Base-by-base conservation (phyloP, 1,140 invertebrate species). In the Antheraea mylitta region DNA sequence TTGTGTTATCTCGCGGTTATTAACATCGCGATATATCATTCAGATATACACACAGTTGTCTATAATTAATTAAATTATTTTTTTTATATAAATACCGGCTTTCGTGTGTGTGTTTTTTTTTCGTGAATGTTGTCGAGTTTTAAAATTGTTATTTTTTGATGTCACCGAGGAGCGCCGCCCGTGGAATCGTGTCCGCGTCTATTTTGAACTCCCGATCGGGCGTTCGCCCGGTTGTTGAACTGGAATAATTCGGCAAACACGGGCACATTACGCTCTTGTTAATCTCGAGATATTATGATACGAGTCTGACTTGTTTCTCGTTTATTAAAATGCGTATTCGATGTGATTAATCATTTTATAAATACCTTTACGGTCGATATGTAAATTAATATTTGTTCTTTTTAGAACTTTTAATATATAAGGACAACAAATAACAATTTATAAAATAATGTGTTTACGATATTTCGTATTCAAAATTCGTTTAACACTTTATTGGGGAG, bases 241-340 rank as follows among this genome's bases (percentile, higher is more conserved):
- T 91, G 86, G 80, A 88, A 90, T 90, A 90, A 89, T 91, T 91
- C 89, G 89, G 89, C 89, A 90, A 91, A 91, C 85, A 88, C 83
- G 75, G 79, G 77, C 83, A 84, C 81, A 87, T 87, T 87, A 85
- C 87, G 80, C 80, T 85, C 85, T 82, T 83, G 74, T 80, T 87
- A 84, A 84, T 87, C 85, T 88, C 77, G 70, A 76, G 78, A 81
- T 83, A 80, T 82, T 82, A 83, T 80, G 78, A 83, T 82, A 82
- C 78, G 77, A 67, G 73, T 36, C 61, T 64, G 63, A 19, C 73
- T 74, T 70, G 63, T 72, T 77, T 79, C 74, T 61, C 60, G 60
- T 22, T 30, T 61, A 61, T 61, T 13, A 61, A 61, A 30, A 30
- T n/a, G 60, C 60, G 11, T 36, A 61, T 61, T 61, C 11, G 60